Conservation (phyloP, 2,113 vertebrate species). For the Elachura formosa region DNA sequence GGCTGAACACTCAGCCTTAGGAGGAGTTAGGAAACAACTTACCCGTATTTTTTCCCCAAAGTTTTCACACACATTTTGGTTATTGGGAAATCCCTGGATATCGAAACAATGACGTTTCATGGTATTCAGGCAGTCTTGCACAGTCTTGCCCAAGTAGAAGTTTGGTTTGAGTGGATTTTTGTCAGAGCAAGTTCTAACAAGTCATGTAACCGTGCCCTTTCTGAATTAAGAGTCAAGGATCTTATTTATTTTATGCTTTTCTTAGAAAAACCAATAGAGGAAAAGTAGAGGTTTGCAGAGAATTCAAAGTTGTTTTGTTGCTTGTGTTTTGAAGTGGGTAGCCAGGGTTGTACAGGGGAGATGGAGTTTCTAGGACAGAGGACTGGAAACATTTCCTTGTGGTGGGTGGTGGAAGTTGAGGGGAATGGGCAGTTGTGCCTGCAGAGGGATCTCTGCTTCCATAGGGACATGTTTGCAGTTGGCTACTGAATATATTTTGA, state of each 20-base stretch:
- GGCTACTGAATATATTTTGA: neutral
- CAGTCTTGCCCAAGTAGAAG: neutral
- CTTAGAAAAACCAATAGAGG: neutral
- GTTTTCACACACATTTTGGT: neutral
- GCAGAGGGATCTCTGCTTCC: neutral
- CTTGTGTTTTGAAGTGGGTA: neutral
- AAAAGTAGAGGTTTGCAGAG: neutral
- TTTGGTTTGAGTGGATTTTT: neutral
- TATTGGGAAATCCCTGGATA: neutral
- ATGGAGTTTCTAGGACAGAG: neutral
- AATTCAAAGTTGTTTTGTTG: neutral
- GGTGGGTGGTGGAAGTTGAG: neutral
- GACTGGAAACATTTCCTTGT: neutral
- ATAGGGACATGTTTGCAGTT: neutral
- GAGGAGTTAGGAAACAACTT: neutral
- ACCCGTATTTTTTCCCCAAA: neutral
- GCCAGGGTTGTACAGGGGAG: neutral
- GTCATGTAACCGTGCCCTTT: fast-evolving
- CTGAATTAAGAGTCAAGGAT: neutral
- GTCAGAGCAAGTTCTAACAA: neutral
- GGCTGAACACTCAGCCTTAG: neutral
- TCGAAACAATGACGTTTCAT: neutral
- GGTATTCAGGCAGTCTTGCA: neutral
- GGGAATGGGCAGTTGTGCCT: neutral
- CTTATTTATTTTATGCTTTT: neutral